Evolutionary conservation across 2,888 invertebrate species (phyloP).

Genomic region (Chrysotoxum bicinctum): DNA sequence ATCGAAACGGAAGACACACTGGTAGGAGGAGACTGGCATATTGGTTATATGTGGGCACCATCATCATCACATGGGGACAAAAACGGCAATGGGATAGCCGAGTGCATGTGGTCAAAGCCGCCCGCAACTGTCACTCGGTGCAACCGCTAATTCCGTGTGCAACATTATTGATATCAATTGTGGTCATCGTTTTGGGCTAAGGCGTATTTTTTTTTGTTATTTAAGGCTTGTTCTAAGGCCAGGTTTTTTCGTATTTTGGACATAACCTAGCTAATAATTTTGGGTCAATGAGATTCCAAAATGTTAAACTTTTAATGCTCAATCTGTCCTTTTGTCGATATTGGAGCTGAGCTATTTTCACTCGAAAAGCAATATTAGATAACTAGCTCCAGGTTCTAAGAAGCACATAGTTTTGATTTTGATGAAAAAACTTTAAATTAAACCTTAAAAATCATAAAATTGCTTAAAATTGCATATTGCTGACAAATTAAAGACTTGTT

Average conservation of each 20-base stretch:
- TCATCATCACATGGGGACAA: slow-evolving; percentile 10
- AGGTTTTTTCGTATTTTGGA: not conserved
- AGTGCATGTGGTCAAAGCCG: slow-evolving; percentile 23
- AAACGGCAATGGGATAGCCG: slow-evolving; percentile 18
- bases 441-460: too few relatives aligned
- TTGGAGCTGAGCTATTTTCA: too few relatives aligned
- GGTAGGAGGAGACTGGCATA: slow-evolving; percentile 80
- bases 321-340: too few relatives aligned
- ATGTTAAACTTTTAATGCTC: too few relatives aligned
- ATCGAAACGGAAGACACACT: slow-evolving; percentile 81
- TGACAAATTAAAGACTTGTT: too few relatives aligned
- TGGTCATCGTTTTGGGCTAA: slow-evolving; percentile 56
- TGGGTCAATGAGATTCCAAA: too few relatives aligned
- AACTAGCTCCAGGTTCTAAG: too few relatives aligned
- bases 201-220: not conserved
- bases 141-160: slow-evolving; percentile 24
- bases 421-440: too few relatives aligned
- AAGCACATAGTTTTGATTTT: too few relatives aligned
- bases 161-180: slow-evolving; percentile 65
- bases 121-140: slow-evolving; percentile 18
- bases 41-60: slow-evolving; percentile 68
- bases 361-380: too few relatives aligned
- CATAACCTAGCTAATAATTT: too few relatives aligned
- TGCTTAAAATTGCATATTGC: too few relatives aligned
- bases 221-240: not conserved